phyloP scores from a whole-genome alignment of 2,797 vertebrate species.

The Falco naumanni region DNA sequence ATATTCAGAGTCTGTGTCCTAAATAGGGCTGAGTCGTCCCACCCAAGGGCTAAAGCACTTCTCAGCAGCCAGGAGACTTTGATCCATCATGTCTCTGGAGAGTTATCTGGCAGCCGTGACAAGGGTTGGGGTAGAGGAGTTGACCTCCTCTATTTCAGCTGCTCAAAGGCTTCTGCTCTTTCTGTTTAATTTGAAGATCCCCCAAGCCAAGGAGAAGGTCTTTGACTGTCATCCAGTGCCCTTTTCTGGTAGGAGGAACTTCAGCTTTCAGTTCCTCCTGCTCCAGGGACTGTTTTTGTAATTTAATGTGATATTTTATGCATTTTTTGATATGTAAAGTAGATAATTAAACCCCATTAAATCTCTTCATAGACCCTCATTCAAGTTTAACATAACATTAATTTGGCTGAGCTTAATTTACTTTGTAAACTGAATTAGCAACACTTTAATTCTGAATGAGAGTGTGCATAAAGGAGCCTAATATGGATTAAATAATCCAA shows the following conservation, averaged over 20 bases:
- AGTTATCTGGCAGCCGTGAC: neutral
- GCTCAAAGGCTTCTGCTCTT: neutral
- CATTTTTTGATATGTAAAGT: constrained; percentile 60
- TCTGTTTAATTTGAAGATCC: neutral
- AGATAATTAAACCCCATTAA: constrained; percentile 58
- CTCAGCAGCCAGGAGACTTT: neutral
- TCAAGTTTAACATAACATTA: constrained; percentile 41
- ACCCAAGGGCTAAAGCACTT: neutral
- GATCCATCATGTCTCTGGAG: neutral
- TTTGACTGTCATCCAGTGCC: neutral
- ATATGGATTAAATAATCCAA: constrained; percentile 70
- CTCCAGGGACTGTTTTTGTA: constrained; percentile 1
- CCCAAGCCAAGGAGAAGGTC: neutral
- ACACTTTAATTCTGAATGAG: constrained; percentile 38
- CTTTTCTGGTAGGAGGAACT: neutral
- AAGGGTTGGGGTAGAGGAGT: neutral
- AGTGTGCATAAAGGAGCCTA: constrained; percentile 16
- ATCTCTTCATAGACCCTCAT: constrained; percentile 44
- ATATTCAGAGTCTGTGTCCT: neutral
- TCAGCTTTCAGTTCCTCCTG: neutral
- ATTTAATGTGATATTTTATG: constrained; percentile 35
- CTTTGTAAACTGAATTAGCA: constrained; percentile 56
- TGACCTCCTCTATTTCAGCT: neutral
- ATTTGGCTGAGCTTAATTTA: constrained; percentile 60
- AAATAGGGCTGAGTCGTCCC: neutral